A percentile compares a stretch with the other conserved stretches of the same genome.
phyloP scores from a whole-genome alignment of 2,113 vertebrate species.

The Sturnira hondurensis region DNA sequence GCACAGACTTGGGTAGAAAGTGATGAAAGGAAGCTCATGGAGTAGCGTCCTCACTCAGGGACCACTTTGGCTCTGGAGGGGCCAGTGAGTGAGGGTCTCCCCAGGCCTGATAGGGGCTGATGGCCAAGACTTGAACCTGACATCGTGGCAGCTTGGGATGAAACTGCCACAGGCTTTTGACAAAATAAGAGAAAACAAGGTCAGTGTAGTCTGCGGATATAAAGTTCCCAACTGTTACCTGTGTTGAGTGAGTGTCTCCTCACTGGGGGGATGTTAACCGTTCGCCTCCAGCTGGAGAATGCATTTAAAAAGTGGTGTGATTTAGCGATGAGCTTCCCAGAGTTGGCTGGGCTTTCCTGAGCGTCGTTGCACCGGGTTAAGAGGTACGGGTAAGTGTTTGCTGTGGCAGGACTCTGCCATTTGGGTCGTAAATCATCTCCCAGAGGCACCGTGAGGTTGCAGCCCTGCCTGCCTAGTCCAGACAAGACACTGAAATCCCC shows the following conservation, averaged over 20 bases:
- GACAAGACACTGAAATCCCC: rapidly evolving
- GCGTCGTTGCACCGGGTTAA: rapidly evolving
- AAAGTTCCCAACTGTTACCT: not conserved
- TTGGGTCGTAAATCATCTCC: not conserved
- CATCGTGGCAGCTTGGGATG: not conserved
- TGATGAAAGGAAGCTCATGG: not conserved
- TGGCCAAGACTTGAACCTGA: not conserved
- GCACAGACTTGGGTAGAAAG: not conserved
- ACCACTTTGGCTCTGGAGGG: not conserved
- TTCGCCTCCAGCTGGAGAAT: not conserved
- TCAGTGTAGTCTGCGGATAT: too few relatives aligned
- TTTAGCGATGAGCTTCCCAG: not conserved
- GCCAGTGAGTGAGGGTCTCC: not conserved
- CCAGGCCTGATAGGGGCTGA: not conserved
- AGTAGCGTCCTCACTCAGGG: rapidly evolving
- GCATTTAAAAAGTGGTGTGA: not conserved
- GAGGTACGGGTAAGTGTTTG: not conserved
- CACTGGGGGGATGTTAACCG: not conserved
- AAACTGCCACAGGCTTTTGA: not conserved
- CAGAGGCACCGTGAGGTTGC: not conserved
- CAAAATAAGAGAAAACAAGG: not conserved
- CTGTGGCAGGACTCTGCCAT: not conserved
- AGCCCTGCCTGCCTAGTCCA: not conserved
- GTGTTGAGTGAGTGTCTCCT: not conserved
- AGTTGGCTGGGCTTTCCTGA: not conserved